Evolutionary conservation across 2,797 vertebrate species (phyloP).

Genomic region (Lacerta viridis): DNA sequence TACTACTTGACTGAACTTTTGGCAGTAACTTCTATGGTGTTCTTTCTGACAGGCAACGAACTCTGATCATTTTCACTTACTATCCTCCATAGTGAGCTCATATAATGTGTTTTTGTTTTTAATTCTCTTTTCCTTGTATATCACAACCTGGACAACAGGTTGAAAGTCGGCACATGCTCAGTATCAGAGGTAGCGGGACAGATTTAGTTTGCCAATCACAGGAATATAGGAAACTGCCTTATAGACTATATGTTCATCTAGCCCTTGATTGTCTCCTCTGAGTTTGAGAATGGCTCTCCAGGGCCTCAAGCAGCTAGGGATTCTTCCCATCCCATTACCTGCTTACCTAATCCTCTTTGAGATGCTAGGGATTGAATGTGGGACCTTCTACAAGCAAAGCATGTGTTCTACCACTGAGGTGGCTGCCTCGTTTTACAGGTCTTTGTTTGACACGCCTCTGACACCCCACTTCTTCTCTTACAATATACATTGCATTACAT

Average conservation of each 20-base stretch:
- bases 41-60: not conserved
- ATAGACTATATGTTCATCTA: not conserved
- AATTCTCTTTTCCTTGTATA: not conserved
- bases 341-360: not conserved
- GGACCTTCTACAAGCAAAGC: not conserved
- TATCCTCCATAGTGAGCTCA: not conserved
- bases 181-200: not conserved
- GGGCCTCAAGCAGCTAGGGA: not conserved
- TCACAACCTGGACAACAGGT: not conserved
- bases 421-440: too few species aligned
- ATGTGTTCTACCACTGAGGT: not conserved
- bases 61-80: not conserved
- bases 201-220: not conserved
- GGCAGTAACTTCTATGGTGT: not conserved
- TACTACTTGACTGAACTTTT: not conserved
- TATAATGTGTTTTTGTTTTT: not conserved
- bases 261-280: not conserved
- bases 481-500: slow-evolving; percentile 2
- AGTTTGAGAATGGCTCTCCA: not conserved
- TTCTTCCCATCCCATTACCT: not conserved
- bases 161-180: not conserved
- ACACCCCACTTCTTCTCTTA: not conserved
- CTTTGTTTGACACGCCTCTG: not conserved
- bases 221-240: not conserved
- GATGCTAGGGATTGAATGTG: not conserved